phyloP scores from a whole-genome alignment of 2,797 vertebrate genomes.

The Stomatorhinus walkeri region DNA sequence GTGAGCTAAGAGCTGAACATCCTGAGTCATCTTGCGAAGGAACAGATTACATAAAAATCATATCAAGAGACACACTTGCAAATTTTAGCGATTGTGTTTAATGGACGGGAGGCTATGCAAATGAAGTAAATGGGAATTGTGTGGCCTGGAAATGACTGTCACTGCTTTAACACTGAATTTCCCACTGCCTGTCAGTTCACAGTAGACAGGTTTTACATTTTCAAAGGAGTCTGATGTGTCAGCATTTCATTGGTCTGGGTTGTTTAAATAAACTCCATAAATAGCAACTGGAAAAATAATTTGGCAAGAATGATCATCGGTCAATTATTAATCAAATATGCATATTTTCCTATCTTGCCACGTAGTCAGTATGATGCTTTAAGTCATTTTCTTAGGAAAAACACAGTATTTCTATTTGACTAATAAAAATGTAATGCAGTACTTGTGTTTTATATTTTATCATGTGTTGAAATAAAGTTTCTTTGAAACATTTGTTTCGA shows the following conservation, averaged over 20 bases:
- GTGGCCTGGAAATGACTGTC: not conserved
- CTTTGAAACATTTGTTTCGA: not conserved
- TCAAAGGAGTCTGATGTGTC: not conserved
- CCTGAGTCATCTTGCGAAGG: not conserved
- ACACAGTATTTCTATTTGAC: not conserved
- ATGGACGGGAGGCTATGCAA: not conserved
- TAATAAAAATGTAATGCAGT: not conserved
- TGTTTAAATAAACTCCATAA: not conserved
- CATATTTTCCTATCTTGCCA: not conserved
- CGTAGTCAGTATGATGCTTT: not conserved
- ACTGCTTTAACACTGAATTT: slow-evolving; percentile 1
- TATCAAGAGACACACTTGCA: not conserved
- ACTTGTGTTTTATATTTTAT: not conserved
- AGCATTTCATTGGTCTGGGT: not conserved
- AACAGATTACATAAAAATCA: not conserved
- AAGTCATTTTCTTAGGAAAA: not conserved
- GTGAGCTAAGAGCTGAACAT: not conserved
- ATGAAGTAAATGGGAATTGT: not conserved
- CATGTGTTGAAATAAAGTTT: not conserved
- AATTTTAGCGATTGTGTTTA: not conserved
- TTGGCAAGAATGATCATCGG: not conserved
- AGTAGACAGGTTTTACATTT: slow-evolving; percentile 1
- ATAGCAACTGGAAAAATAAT: not conserved
- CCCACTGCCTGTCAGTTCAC: not conserved
- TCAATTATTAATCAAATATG: not conserved